A percentile compares a stretch with the other conserved stretches of the same genome.
phyloP scores from a whole-genome alignment of 2,888 invertebrate genomes.

The Caenorhabditis sp. region DNA sequence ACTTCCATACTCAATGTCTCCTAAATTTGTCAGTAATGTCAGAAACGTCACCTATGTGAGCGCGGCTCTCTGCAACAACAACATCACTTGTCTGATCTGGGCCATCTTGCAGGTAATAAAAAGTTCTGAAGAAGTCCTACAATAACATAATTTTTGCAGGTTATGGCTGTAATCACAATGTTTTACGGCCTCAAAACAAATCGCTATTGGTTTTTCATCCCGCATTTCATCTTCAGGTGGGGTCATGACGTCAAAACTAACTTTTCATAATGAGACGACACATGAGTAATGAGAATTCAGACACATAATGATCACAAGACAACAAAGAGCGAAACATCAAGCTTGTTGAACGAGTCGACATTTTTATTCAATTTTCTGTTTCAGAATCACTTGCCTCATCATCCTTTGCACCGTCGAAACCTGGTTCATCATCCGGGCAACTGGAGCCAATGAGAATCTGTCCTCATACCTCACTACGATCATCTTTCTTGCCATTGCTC shows the following conservation, averaged over 20 bases:
- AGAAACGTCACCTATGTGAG: conserved; percentile 39
- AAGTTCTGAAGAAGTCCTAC: not conserved
- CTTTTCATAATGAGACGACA: not conserved
- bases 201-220: conserved; percentile 75
- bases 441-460: not conserved
- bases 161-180: conserved; percentile 75
- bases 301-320: not conserved
- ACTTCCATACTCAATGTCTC: not conserved
- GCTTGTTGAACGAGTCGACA: not conserved
- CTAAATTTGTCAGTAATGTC: conserved; percentile 26
- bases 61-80: conserved; percentile 45
- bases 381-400: conserved; percentile 19
- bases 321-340: not conserved
- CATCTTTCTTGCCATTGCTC: conserved; percentile 1
- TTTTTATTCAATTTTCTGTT: no score
- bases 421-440: conserved; percentile 38
- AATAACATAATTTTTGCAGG: conserved; percentile 26
- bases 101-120: conserved; percentile 63
- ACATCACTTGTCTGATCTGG: conserved; percentile 69
- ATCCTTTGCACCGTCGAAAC: conserved; percentile 23
- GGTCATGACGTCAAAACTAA: not conserved
- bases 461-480: conserved; percentile 18
- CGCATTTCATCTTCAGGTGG: conserved; percentile 76
- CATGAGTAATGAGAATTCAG: not conserved
- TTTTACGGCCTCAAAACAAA: conserved; percentile 78